These are phyloP conservation scores for Scalopus aquaticus DNA, from an alignment of 2,113 vertebrate genomes.

Conservation along the genomic window DNA sequence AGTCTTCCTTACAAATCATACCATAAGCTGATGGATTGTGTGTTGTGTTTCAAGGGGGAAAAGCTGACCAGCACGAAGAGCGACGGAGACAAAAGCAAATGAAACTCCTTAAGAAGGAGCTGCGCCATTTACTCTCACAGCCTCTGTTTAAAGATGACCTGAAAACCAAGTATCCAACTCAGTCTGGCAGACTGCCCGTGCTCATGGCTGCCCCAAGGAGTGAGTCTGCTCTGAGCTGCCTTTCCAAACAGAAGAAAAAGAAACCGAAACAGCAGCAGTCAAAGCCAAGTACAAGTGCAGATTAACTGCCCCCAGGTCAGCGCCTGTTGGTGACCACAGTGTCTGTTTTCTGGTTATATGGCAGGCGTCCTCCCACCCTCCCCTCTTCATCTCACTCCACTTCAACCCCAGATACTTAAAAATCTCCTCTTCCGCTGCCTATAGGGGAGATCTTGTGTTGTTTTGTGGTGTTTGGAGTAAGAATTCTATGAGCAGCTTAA, in stretches of 20 bases:
- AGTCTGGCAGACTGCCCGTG: slow-evolving; percentile 90
- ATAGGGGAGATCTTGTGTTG: background rate
- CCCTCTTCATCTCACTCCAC: no score
- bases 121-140: slow-evolving; percentile 91
- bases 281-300: slow-evolving; percentile 32
- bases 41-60: slow-evolving; percentile 74
- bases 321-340: background rate
- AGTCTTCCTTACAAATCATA: background rate
- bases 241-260: slow-evolving; percentile 83
- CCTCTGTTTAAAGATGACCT: slow-evolving; percentile 90
- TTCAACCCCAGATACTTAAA: background rate
- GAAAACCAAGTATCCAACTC: slow-evolving; percentile 96
- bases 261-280: background rate
- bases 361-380: background rate
- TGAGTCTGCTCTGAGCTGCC: slow-evolving; percentile 87
- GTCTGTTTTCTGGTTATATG: background rate
- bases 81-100: slow-evolving; percentile 90
- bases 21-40: background rate
- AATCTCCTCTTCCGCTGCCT: background rate
- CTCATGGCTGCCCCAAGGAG: slow-evolving; percentile 72
- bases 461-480: background rate
- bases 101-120: slow-evolving; percentile 93
- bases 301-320: background rate
- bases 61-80: slow-evolving; percentile 86
- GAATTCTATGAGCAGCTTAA: background rate